A percentile compares a stretch with the other conserved stretches of the same genome.
Evolutionary conservation across 2,797 vertebrate genomes (phyloP).

Genomic region (Chloroceryle inda): DNA sequence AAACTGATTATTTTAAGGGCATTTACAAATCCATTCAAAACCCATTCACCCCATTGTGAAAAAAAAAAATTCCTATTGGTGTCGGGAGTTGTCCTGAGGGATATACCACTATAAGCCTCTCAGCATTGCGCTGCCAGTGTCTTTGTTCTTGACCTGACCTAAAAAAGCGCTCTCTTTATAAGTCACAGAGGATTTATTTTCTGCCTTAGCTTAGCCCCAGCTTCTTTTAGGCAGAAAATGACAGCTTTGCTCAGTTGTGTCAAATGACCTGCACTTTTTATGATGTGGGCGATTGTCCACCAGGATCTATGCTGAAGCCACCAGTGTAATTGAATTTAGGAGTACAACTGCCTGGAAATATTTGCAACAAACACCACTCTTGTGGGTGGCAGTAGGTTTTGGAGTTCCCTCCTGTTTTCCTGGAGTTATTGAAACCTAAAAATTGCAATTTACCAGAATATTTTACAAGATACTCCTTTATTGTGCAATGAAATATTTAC

Average conservation of each 20-base stretch:
- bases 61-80: slow-evolving; percentile 14
- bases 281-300: slow-evolving; percentile 38
- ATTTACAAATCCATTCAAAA: slow-evolving; percentile 43
- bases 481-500: not conserved
- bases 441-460: not conserved
- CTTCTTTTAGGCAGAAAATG: slow-evolving; percentile 69
- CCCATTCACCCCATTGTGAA: not conserved
- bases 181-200: slow-evolving; percentile 74
- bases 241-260: slow-evolving; percentile 55
- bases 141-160: slow-evolving; percentile 76
- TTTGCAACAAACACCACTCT: not conserved
- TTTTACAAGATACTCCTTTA: not conserved
- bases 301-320: not conserved
- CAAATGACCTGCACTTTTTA: slow-evolving; percentile 33
- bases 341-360: not conserved
- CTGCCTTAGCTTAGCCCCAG: slow-evolving; percentile 58
- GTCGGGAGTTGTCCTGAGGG: slow-evolving; percentile 49
- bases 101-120: slow-evolving; percentile 48
- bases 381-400: not conserved
- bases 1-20: slow-evolving; percentile 19
- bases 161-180: slow-evolving; percentile 68
- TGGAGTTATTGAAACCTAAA: not conserved
- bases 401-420: not conserved
- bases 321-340: slow-evolving; percentile 26
- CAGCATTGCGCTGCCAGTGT: slow-evolving; percentile 27